Conservation (phyloP, 1,140 invertebrate species). For the Ectropis grisescens region DNA sequence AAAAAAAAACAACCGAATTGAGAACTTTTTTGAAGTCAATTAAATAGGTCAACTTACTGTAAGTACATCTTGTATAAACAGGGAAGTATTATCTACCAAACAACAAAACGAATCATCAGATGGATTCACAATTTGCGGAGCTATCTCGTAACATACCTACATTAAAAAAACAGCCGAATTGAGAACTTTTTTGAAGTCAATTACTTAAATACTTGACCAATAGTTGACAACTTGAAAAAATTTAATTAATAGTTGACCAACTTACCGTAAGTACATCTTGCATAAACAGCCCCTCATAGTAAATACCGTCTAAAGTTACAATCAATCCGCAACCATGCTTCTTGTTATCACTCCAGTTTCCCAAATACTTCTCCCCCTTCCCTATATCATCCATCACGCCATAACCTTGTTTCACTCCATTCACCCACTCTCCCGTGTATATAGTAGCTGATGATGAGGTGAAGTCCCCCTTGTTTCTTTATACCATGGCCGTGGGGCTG, state of each 20-base stretch:
- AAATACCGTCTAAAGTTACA: conserved; percentile 89
- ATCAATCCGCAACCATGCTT: conserved; percentile 86
- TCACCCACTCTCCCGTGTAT: conserved; percentile 89
- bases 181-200: too few species aligned
- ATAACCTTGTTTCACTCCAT: conserved; percentile 84
- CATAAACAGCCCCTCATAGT: conserved; percentile 89
- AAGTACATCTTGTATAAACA: too few species aligned
- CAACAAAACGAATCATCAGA: too few species aligned
- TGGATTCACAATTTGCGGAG: too few species aligned
- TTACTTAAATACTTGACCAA: too few species aligned
- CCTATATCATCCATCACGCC: conserved; percentile 90
- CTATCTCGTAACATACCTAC: too few species aligned
- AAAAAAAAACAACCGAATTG: too few species aligned
- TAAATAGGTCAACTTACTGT: too few species aligned
- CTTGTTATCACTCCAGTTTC: conserved; percentile 86
- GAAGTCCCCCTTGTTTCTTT: conserved; percentile 83
- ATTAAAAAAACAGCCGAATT: too few species aligned
- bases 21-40: too few species aligned
- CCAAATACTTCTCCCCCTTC: conserved; percentile 90
- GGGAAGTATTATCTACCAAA: too few species aligned
- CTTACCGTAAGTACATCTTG: conserved; percentile 82
- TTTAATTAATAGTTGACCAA: conserved; percentile 11
- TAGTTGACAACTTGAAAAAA: too few species aligned
- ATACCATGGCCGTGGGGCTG: conserved; percentile 87
- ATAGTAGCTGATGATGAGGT: conserved; percentile 80